Evolutionary conservation across 2,888 invertebrate genomes (phyloP).

Genomic region (Leptinotarsa rubiginosa): DNA sequence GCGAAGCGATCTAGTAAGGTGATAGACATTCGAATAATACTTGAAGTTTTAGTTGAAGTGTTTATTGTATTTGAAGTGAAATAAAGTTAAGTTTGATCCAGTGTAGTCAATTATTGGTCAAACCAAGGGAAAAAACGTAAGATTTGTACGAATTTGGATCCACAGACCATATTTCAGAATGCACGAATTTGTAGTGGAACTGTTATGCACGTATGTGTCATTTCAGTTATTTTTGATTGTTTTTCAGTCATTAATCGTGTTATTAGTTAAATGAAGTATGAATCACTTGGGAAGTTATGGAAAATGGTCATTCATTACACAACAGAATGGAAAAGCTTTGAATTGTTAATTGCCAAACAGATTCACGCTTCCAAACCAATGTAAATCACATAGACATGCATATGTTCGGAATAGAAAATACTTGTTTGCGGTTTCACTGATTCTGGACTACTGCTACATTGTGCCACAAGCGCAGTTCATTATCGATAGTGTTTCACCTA

Average conservation of each 20-base stretch:
- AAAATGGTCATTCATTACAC: neutral
- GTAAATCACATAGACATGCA: neutral
- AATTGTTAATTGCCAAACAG: conserved; percentile 15
- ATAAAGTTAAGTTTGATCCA: no score
- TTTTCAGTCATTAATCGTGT: neutral
- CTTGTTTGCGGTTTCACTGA: neutral
- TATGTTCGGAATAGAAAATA: conserved; percentile 5
- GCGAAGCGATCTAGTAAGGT: no score
- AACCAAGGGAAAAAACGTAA: no score
- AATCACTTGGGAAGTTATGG: neutral
- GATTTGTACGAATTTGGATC: no score
- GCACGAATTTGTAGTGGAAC: no score
- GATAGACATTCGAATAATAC: no score
- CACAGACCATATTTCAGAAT: no score
- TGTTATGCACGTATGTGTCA: no score
- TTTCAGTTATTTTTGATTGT: neutral
- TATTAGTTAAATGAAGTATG: neutral
- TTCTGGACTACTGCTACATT: neutral
- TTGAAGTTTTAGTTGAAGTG: no score
- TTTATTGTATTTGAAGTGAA: no score
- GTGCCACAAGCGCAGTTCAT: neutral
- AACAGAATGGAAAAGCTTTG: conserved; percentile 6
- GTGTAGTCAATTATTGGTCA: no score
- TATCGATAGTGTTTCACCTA: neutral
- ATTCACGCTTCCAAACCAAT: conserved; percentile 3